Conservation (phyloP, 2,888 invertebrate genomes). For the Lasioglossum malachurum region DNA sequence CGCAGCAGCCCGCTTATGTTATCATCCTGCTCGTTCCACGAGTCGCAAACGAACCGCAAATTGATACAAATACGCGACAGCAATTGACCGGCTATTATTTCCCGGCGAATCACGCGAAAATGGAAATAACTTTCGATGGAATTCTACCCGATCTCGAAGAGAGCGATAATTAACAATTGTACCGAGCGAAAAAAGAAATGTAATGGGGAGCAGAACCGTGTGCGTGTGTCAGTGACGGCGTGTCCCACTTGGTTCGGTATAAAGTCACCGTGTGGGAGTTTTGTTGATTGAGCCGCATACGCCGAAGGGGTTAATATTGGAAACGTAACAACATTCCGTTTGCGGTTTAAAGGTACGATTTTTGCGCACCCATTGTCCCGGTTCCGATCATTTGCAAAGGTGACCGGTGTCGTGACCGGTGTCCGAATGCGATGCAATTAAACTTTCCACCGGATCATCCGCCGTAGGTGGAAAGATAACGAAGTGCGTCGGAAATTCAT, state of each 20-base stretch:
- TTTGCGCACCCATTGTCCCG: not conserved
- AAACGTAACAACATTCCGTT: not conserved
- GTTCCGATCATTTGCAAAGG: not conserved
- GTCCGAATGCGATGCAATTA: not conserved
- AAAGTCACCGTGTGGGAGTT: not conserved
- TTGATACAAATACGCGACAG: constrained; percentile 18
- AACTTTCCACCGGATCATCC: not conserved
- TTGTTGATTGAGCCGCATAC: not conserved
- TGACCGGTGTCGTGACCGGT: not conserved
- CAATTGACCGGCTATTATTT: not conserved
- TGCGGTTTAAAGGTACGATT: not conserved
- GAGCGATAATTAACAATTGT: constrained; percentile 4
- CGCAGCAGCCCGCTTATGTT: constrained; percentile 22
- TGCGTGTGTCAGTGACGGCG: not conserved
- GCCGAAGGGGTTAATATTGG: not conserved
- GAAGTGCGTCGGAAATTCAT: not conserved
- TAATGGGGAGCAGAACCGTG: not conserved
- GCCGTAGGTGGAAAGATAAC: not conserved
- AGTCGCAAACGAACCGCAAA: constrained; percentile 31
- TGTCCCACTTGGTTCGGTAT: not conserved
- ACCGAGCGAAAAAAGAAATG: not conserved
- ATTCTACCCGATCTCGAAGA: not conserved
- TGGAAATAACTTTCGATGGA: constrained; percentile 6
- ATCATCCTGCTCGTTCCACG: not conserved
- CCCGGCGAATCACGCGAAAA: not conserved